Percentiles rank a stretch among this genome's conserved stretches.
phyloP scores from a whole-genome alignment of 2,888 invertebrate genomes.

The Polydrusus cervinus region DNA sequence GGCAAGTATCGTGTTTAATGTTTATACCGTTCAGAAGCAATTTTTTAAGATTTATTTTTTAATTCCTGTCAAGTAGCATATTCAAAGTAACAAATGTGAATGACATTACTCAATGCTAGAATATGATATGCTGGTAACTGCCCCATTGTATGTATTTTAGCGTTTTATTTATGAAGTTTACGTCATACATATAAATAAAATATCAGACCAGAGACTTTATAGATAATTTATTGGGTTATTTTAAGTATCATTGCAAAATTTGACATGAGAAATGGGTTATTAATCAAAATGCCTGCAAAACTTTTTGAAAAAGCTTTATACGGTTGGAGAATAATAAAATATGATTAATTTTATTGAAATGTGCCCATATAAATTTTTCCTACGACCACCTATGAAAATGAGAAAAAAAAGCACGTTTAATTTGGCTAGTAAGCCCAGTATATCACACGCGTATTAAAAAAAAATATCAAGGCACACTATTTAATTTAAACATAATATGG shows the following conservation, averaged over 20 bases:
- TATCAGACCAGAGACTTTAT: not conserved
- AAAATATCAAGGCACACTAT: too few relatives aligned
- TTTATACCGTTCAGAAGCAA: constrained; percentile 48
- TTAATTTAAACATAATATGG: too few relatives aligned
- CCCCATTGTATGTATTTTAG: constrained; percentile 39
- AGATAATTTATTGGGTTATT: not conserved
- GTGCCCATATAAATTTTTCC: too few relatives aligned
- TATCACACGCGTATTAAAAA: too few relatives aligned
- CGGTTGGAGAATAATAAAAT: too few relatives aligned
- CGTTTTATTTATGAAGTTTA: constrained; percentile 32
- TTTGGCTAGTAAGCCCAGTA: too few relatives aligned
- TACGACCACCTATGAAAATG: too few relatives aligned
- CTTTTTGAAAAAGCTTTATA: too few relatives aligned
- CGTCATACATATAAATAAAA: constrained; percentile 10
- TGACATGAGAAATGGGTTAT: too few relatives aligned
- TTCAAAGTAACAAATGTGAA: constrained; percentile 48
- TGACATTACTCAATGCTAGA: constrained; percentile 47
- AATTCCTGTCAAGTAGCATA: constrained; percentile 48
- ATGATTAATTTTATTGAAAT: too few relatives aligned
- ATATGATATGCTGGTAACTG: constrained; percentile 41
- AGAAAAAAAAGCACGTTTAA: too few relatives aligned
- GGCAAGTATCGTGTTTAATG: constrained; percentile 27
- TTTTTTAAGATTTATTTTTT: constrained; percentile 50
- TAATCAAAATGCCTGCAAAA: too few relatives aligned
- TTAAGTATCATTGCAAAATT: not conserved